Base-by-base conservation (phyloP, 2,888 invertebrate genomes). In the Eupeodes latifasciatus region DNA sequence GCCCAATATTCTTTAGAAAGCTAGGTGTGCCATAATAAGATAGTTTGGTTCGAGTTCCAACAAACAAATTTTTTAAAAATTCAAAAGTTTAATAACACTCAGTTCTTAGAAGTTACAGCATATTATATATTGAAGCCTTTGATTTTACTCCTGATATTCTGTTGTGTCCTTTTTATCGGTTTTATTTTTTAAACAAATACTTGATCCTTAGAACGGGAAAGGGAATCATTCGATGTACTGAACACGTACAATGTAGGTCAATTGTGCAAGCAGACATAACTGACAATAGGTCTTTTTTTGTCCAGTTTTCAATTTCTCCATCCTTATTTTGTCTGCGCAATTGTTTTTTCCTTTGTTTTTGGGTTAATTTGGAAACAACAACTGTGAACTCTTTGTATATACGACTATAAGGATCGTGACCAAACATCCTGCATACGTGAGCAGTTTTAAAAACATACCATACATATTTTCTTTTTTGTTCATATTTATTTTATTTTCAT, bases 321-420 rank as follows among this genome's bases (percentile, higher is more conserved):
- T 27, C 61, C n/a, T 16, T n/a, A 27, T 72, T 14, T 76, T 27
- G 19, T 40, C 40, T 7, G 9, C 40, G 11, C 12, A 16, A 55
- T 55, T 55, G 71, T 55, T 49, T 72, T 72, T 47, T 81, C 75
- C 79, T 59, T 71, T 82, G 81, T 85, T 88, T 40, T 90, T 89
- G 82, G 84, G 81, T 85, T 90, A 90, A 90, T 90, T 90, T 90
- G 80, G 84, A 85, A 89, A 89, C 90, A 89, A 89, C 90, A 90
- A 90, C 89, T 76, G 84, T 72, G 85, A 7, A 40, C 9, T 40
- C 6, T 40, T 40, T 40, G 9, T 40, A 40, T 40, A 7, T 40
- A 40, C 40, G 40, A 40, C 27, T 69, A 34, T 69, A 62, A 82
- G 81, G 90, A 89, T 89, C 90, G 90, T 90, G 90, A 89, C 88